Conservation (phyloP, 2,113 vertebrate species). For the Sphyrna mokarran region DNA sequence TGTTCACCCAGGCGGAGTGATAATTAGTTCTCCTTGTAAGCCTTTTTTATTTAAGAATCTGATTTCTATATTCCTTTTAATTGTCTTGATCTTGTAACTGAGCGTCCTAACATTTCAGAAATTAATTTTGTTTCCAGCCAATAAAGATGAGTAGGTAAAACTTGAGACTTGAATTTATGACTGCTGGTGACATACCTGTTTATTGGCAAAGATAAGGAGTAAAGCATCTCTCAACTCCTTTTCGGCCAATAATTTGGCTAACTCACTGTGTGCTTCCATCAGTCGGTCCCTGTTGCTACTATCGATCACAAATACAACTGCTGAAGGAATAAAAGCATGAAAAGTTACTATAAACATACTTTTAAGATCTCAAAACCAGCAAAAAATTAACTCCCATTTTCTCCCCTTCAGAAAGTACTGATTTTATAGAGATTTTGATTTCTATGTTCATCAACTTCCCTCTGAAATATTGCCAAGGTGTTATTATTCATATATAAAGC, state of each 20-base stretch:
- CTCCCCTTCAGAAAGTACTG: background rate
- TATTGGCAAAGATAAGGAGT: conserved; percentile 95
- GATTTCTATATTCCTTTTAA: background rate
- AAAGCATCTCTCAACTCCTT: conserved; percentile 92
- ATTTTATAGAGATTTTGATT: background rate
- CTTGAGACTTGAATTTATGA: background rate
- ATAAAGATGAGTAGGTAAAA: conserved; percentile 13
- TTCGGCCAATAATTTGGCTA: conserved; percentile 90
- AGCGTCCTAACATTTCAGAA: background rate
- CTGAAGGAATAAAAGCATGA: conserved; percentile 51
- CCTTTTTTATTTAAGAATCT: background rate
- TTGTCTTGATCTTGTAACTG: background rate
- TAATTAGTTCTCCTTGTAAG: background rate
- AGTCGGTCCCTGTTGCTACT: conserved; percentile 90
- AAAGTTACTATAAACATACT: background rate
- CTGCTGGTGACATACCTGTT: conserved; percentile 71
- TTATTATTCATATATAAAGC: background rate
- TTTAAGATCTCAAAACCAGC: background rate
- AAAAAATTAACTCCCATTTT: background rate
- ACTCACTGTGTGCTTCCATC: conserved; percentile 89
- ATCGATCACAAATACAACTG: conserved; percentile 93
- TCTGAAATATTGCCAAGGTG: background rate
- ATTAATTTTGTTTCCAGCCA: conserved; percentile 10
- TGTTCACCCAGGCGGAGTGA: background rate
- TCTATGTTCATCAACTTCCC: background rate